A percentile compares a stretch with the other conserved stretches of the same genome.
phyloP scores from a whole-genome alignment of 2,888 invertebrate genomes.

The Cantharis rustica region DNA sequence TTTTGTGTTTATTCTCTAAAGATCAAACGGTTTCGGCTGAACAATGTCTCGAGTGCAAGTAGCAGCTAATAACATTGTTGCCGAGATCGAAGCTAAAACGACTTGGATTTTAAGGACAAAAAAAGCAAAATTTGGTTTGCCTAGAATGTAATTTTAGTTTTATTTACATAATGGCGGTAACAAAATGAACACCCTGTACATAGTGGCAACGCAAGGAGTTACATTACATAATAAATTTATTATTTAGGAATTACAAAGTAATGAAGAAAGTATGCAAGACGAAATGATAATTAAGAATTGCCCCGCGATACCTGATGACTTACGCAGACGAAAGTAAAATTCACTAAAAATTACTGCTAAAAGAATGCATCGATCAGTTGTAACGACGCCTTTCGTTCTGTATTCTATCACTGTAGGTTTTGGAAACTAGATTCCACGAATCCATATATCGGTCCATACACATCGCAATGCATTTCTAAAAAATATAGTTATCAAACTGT shows the following conservation, averaged over 20 bases:
- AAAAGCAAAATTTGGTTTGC: not conserved
- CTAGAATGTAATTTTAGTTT: not conserved
- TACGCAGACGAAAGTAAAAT: not conserved
- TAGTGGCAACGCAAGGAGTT: not conserved
- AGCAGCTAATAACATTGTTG: no score
- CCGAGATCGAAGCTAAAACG: not conserved
- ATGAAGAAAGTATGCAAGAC: not conserved
- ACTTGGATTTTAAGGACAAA: not conserved
- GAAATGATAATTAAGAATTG: not conserved
- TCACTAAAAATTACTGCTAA: not conserved
- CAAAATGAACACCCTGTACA: not conserved
- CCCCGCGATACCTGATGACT: not conserved
- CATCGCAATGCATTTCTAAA: constrained; percentile 94
- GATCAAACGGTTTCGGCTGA: no score
- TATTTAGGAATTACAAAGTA: not conserved
- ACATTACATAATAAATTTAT: not conserved
- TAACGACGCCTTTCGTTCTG: constrained; percentile 70
- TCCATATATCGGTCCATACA: constrained; percentile 99
- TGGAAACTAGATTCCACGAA: constrained; percentile 90
- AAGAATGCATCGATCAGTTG: not conserved
- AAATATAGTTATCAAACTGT: not conserved
- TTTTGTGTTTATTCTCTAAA: not conserved
- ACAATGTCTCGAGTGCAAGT: no score
- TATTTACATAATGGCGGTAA: not conserved
- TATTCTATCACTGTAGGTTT: constrained; percentile 83